Percentiles rank a stretch among this genome's conserved stretches.
These are phyloP conservation scores for Drosophila barbarae DNA, from an alignment of 2,888 invertebrate genomes.

Conservation along the genomic window DNA sequence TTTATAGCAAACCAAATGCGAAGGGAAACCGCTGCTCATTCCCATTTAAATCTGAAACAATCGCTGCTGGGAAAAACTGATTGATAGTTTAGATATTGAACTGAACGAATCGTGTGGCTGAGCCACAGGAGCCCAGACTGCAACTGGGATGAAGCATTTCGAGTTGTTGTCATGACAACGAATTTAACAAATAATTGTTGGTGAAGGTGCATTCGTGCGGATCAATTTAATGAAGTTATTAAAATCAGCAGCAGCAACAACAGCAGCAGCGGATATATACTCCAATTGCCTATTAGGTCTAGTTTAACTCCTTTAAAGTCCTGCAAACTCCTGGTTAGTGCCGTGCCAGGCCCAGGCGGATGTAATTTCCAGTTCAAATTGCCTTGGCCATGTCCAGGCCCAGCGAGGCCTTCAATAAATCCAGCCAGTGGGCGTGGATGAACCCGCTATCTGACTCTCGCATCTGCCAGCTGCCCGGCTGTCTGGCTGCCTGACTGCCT, in stretches of 20 bases:
- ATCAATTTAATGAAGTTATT: constrained; percentile 49
- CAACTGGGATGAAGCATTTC: background rate
- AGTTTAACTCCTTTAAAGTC: constrained; percentile 4
- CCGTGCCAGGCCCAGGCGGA: constrained; percentile 41
- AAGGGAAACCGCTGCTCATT: background rate
- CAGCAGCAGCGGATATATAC: constrained; percentile 11
- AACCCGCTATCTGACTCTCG: constrained; percentile 27
- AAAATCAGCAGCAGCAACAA: constrained; percentile 12
- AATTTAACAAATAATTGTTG: constrained; percentile 8
- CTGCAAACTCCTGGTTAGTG: background rate
- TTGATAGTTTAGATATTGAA: constrained; percentile 26
- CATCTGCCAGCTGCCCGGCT: constrained; percentile 25
- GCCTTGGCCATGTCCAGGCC: constrained; percentile 45
- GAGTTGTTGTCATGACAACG: constrained; percentile 15
- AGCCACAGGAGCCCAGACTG: constrained; percentile 6
- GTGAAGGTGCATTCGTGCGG: constrained; percentile 24
- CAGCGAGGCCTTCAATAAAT: constrained; percentile 49
- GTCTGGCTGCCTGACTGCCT: constrained; percentile 24
- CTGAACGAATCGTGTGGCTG: background rate
- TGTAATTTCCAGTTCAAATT: constrained; percentile 63
- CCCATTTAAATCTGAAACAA: constrained; percentile 2
- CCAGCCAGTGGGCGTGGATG: constrained; percentile 47
- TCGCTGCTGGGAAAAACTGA: constrained; percentile 20
- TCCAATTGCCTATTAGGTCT: constrained; percentile 1
- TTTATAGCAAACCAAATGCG: background rate